Percentiles rank a stretch among this genome's conserved stretches.
Conservation (phyloP, 2,113 vertebrate species). For the Galbula dea region DNA sequence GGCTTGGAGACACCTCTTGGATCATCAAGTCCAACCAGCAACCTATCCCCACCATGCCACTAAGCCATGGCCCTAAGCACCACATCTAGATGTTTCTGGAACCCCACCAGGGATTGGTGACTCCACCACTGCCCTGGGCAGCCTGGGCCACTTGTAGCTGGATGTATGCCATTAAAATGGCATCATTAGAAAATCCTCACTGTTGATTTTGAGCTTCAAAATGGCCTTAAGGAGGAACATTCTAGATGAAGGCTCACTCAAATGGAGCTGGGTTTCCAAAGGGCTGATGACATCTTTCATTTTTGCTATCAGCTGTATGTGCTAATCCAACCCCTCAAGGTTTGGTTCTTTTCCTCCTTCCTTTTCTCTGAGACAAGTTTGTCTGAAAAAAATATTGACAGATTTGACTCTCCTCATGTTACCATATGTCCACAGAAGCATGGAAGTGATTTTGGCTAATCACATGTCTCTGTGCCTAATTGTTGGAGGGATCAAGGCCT, state of each 20-base stretch:
- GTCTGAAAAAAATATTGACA: background rate
- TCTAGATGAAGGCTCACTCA: background rate
- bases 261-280: background rate
- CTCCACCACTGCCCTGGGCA: too few species aligned
- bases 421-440: background rate
- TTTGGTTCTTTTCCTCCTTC: background rate
- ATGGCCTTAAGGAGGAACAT: background rate
- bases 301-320: background rate
- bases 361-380: background rate
- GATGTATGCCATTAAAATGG: background rate
- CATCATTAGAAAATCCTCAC: background rate
- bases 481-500: background rate
- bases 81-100: too few species aligned
- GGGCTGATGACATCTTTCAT: background rate
- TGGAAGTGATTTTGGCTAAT: background rate
- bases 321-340: background rate
- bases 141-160: background rate
- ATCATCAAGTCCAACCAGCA: too few species aligned
- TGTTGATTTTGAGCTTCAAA: background rate
- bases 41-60: too few species aligned
- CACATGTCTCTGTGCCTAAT: background rate
- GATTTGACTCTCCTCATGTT: constrained; percentile 1
- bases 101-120: too few species aligned
- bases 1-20: too few species aligned
- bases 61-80: too few species aligned